Base-by-base conservation (phyloP, 2,113 vertebrate genomes). In the Anoplopoma fimbria region DNA sequence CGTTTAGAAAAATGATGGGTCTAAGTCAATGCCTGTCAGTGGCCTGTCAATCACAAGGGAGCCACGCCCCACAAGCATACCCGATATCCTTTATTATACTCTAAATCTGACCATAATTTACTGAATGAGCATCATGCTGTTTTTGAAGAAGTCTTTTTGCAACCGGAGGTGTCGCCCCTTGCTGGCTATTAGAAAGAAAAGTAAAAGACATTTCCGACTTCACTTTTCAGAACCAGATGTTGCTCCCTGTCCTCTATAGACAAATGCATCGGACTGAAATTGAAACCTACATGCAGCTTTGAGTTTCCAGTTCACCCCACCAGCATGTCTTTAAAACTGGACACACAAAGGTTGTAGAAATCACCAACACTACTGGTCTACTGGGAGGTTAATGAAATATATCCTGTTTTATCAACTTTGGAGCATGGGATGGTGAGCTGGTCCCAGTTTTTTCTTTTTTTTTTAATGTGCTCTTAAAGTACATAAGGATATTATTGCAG, bases 281-380 rank as follows among this genome's bases (percentile, higher is more conserved):
- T 42, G 10, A 12, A 57, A 4, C 53, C 53, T 4, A 25, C 23
- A 55, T 23, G 51, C 51, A 13, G 45, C 17, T 36, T 36, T 36
- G 6, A 4, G 6, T 36, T 36, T 55, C 40, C n/a, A 57, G 23
- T 17, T 57, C 68, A 55, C 10, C 15, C 72, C 62, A 76, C 60
- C 21, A 45, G 17, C 27, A 42, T 70, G 47, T 62, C 58, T 72
- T 69, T 77, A 62, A 13, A 67, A 64, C 55, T 61, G 6, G 9
- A 23, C 42, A 9, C 27, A 33, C 33, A 45, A 47, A 47, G 6
- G 33, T 61, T 27, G 23, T 19, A 45, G 57, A n/a, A n/a, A 58
- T 40, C 33, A 45, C 29, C 34, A 53, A 12, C 70, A 63, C 21
- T 45, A 42, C 6, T 34, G 0, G 12, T 42, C 29, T 12, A 42